Evolutionary conservation across 2,888 invertebrate species (phyloP).

Genomic region (Pardosa pseudoannulata): DNA sequence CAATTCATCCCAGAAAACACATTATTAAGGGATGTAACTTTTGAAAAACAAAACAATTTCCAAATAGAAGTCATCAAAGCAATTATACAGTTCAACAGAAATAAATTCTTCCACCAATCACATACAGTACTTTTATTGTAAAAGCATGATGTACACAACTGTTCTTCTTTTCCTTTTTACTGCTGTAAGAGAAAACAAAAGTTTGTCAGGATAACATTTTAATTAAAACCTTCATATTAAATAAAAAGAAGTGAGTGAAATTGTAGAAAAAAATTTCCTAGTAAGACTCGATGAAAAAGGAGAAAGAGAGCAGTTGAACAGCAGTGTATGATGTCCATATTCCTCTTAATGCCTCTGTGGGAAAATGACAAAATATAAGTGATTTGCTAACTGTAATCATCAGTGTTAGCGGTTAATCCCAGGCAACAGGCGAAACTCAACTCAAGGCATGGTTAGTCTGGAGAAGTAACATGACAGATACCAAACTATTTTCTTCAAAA

Average conservation of each 20-base stretch:
- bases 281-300: not conserved
- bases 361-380: no score
- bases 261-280: not conserved
- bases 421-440: not conserved
- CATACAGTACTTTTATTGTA: constrained; percentile 50
- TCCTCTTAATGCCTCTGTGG: not conserved
- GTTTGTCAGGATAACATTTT: not conserved
- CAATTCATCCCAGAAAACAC: no score
- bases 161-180: constrained; percentile 45
- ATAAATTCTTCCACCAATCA: no score
- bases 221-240: no score
- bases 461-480: no score
- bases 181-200: constrained; percentile 33
- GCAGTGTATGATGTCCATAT: not conserved
- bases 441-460: no score
- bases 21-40: no score
- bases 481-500: no score
- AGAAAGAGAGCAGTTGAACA: not conserved
- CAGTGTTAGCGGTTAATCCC: not conserved
- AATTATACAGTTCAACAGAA: no score
- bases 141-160: constrained; percentile 52
- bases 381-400: not conserved
- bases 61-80: no score
- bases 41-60: no score
- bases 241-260: no score